Evolutionary conservation across 2,797 vertebrate species (phyloP), one percentile per base, ranked within the genome.

Genomic region (Acomys russatus): DNA sequence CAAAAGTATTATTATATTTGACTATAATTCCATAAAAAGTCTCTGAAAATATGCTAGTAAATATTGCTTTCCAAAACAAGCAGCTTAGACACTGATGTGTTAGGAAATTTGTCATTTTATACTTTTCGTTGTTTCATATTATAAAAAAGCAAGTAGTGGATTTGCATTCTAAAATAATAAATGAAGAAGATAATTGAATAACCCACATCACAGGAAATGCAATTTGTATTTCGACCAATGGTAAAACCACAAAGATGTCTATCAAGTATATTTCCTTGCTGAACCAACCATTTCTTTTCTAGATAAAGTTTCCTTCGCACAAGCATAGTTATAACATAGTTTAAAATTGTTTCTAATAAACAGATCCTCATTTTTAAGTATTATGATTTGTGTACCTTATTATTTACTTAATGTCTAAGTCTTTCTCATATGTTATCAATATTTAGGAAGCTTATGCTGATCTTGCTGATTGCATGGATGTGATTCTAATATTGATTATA

Each of bases 161-260:
- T 49, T 89, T 92, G 76, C 63, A 89, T 63, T 87, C 90, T 85
- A 61, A 90, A 95, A 93, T 91, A 80, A 66, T 68, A 64, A 94
- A 73, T 82, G 14, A 70, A 51, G 49, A 93, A 91, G 25, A 64
- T 30, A 38, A 64, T 56, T 85, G 70, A 89, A 79, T 0, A 90
- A 18, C 7, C 20, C 7, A 56, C 68, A 28, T 44, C 4, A 30
- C 23, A 14, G 18, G 8, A 94, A 79, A 82, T 71, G 59, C 82
- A 30, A 91, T 82, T 68, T 96, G 56, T 85, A 1, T 73, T 11
- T 76, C 92, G 49, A 78, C 6, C 18, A 88, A 70, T 77, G 78
- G 51, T 22, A 64, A 76, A 88, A 88, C 56, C 90, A 78, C 14
- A n/a, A 82, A 86, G 33, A 54, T 44, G 22, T 30, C 2, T 35